These are phyloP conservation scores for Melipona quadrifasciata DNA, from an alignment of 1,140 invertebrate genomes.

Conservation along the genomic window DNA sequence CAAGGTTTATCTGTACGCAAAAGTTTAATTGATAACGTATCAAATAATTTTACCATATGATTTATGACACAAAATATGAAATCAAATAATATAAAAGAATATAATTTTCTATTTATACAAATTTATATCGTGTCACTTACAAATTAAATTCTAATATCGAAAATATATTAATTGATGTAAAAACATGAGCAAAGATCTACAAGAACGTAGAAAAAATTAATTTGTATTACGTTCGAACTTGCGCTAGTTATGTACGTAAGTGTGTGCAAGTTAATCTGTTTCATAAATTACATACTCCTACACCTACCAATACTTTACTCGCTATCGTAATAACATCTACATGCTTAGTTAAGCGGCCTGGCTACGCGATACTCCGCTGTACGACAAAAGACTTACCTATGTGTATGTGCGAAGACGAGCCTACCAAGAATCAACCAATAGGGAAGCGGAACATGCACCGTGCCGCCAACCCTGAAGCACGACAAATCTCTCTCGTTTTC, in stretches of 20 bases:
- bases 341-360: not conserved
- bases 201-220: not conserved
- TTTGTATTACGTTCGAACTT: not conserved
- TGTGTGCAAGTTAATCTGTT: conserved; percentile 22
- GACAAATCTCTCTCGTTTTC: conserved; percentile 14
- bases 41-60: not conserved
- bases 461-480: conserved; percentile 23
- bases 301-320: not conserved
- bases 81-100: not conserved
- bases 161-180: not conserved
- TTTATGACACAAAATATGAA: not conserved
- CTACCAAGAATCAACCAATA: conserved; percentile 42
- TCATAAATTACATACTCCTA: conserved; percentile 16
- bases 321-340: not conserved
- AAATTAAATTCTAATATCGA: too few species aligned
- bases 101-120: too few species aligned
- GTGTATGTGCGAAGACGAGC: conserved; percentile 29
- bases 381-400: conserved; percentile 5
- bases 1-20: not conserved
- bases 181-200: not conserved
- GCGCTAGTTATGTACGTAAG: not conserved
- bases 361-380: not conserved
- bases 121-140: too few species aligned
- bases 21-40: not conserved
- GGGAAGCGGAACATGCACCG: not conserved